Evolutionary conservation across 2,113 vertebrate species (phyloP).

Genomic region (Suricata suricatta): DNA sequence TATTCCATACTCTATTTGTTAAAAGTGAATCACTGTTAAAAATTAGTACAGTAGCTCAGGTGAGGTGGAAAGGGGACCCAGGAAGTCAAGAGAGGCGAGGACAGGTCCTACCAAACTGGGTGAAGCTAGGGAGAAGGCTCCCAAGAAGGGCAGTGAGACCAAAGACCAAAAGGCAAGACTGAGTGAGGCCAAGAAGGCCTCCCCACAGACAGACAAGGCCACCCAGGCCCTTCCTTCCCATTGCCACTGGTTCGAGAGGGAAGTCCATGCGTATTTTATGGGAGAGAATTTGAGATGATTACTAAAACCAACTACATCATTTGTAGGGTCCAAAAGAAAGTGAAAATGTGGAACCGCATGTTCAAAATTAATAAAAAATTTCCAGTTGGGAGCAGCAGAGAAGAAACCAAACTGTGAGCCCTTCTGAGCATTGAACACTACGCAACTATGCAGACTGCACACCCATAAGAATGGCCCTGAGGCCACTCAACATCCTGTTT

Average conservation of each 20-base stretch:
- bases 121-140: neutral
- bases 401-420: neutral
- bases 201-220: neutral
- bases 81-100: neutral
- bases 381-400: neutral
- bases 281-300: neutral
- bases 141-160: neutral
- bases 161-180: neutral
- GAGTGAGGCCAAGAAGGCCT: neutral
- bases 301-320: neutral
- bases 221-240: neutral
- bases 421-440: neutral
- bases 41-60: neutral
- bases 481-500: neutral
- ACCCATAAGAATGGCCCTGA: neutral
- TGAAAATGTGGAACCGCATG: neutral
- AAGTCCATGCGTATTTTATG: neutral
- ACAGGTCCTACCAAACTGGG: neutral
- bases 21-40: neutral
- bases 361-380: neutral
- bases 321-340: neutral
- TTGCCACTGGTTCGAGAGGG: fast-evolving
- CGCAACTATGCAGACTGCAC: neutral
- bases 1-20: neutral
- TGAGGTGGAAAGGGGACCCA: neutral